A percentile compares a stretch with the other conserved stretches of the same genome.
phyloP scores from a whole-genome alignment of 2,888 invertebrate genomes.

The Philonicus albiceps region DNA sequence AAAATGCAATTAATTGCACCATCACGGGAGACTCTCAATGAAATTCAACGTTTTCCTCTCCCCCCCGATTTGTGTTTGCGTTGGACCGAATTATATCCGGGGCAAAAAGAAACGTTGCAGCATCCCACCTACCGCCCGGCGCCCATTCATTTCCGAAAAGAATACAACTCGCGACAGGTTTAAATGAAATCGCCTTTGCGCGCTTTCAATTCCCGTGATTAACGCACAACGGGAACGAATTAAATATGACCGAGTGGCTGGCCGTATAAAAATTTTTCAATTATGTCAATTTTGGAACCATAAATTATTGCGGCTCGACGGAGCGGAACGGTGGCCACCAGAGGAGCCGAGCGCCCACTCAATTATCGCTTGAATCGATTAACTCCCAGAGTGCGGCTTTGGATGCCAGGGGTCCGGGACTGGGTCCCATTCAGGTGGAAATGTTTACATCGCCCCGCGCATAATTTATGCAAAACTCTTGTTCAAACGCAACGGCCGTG shows the following conservation, averaged over 20 bases:
- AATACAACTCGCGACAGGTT: background rate
- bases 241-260: background rate
- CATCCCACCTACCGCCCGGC: background rate
- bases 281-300: slow-evolving; percentile 34
- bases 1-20: background rate
- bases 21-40: background rate
- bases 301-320: slow-evolving; percentile 9
- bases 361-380: slow-evolving; percentile 35
- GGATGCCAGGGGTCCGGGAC: background rate
- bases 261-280: slow-evolving; percentile 26
- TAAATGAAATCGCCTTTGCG: background rate
- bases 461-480: slow-evolving; percentile 33
- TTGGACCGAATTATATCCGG: background rate
- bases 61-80: background rate
- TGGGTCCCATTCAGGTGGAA: slow-evolving; percentile 18
- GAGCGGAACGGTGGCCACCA: background rate
- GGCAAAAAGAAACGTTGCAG: background rate
- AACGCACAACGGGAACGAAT: slow-evolving; percentile 9
- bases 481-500: background rate
- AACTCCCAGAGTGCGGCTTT: background rate
- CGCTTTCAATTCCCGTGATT: background rate
- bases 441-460: slow-evolving; percentile 19
- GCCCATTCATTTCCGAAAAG: background rate
- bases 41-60: background rate
- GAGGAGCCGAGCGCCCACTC: slow-evolving; percentile 6